These are phyloP conservation scores for Vidua chalybeata DNA, from an alignment of 2,113 vertebrate genomes.

Conservation along the genomic window DNA sequence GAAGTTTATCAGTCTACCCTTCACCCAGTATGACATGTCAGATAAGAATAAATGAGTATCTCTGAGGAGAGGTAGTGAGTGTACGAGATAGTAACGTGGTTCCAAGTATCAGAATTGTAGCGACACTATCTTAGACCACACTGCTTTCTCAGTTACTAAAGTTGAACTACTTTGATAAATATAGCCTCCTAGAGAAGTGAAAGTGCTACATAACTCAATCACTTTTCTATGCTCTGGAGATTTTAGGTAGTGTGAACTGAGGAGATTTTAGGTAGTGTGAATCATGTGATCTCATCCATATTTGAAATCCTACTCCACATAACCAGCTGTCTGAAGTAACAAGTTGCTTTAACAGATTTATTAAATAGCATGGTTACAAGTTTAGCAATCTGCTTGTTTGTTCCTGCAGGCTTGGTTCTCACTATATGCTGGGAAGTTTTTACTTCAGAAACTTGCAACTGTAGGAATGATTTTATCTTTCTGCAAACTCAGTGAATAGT, in stretches of 20 bases:
- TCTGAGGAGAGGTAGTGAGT: background rate
- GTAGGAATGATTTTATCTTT: background rate
- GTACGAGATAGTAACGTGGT: background rate
- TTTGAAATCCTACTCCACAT: background rate
- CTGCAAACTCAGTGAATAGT: background rate
- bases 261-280: background rate
- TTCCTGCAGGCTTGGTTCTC: background rate
- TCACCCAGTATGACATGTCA: background rate
- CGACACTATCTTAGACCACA: background rate
- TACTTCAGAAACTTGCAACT: background rate
- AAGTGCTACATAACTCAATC: background rate
- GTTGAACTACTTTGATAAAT: background rate
- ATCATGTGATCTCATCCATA: background rate
- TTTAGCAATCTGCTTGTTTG: background rate
- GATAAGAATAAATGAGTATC: background rate
- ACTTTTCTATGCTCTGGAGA: background rate
- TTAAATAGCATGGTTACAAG: background rate
- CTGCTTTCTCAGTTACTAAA: background rate
- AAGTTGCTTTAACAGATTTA: background rate
- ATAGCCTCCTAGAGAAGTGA: background rate
- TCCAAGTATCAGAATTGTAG: background rate
- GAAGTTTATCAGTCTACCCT: slow-evolving; percentile 3
- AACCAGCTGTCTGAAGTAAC: background rate
- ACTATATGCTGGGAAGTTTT: background rate
- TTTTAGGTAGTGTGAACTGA: background rate